These are phyloP conservation scores for Mirounga angustirostris DNA, from an alignment of 2,113 vertebrate genomes.

Conservation along the genomic window DNA sequence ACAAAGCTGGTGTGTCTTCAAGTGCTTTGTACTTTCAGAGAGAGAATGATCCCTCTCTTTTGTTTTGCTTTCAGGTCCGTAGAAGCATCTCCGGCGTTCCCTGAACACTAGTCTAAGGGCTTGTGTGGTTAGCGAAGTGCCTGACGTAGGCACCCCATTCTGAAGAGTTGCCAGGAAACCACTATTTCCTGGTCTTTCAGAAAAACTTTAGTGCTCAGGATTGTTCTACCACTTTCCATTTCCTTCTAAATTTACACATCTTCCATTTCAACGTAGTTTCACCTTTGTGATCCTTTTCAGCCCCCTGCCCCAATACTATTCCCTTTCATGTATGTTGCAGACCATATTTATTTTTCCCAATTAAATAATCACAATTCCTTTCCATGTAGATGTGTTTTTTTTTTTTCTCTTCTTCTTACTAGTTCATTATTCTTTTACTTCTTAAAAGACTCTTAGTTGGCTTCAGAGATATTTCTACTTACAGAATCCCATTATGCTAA, in stretches of 20 bases:
- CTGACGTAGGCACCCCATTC: not conserved
- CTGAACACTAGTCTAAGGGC: not conserved
- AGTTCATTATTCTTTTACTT: not conserved
- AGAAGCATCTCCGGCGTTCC: not conserved
- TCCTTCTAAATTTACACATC: not conserved
- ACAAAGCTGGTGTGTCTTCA: not conserved
- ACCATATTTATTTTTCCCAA: conserved; percentile 16
- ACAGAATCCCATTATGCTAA: not conserved
- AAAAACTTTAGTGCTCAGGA: not conserved
- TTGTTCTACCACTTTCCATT: not conserved
- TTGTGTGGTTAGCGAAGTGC: not conserved
- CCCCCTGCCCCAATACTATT: not conserved
- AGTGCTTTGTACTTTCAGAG: not conserved
- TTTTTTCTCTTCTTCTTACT: not conserved
- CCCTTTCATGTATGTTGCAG: not conserved
- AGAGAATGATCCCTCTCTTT: not conserved
- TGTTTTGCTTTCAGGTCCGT: not conserved
- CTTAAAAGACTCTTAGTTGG: not conserved
- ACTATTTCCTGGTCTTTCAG: not conserved
- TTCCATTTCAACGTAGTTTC: not conserved
- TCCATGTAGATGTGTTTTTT: not conserved
- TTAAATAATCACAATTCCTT: not conserved
- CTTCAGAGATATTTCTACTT: not conserved
- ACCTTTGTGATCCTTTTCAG: not conserved
- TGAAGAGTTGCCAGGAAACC: not conserved